Conservation (phyloP, 2,797 vertebrate genomes). For the Nothura maculosa region DNA sequence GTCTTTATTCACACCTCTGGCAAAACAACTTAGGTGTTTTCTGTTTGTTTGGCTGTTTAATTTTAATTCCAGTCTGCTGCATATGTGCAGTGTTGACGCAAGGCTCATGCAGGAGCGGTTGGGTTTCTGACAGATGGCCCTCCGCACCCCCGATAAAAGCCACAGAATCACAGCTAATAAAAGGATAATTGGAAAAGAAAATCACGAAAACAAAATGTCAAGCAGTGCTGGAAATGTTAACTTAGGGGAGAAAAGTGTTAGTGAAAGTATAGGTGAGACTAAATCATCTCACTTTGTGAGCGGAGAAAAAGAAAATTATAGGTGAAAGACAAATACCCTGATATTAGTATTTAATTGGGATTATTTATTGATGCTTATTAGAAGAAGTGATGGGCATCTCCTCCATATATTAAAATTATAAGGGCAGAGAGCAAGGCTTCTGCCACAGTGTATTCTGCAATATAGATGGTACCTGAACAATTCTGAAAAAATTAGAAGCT, state of each 20-base stretch:
- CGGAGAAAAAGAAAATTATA: slow-evolving; percentile 26
- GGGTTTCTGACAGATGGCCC: neutral
- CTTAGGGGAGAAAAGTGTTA: neutral
- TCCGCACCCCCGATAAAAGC: neutral
- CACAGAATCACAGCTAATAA: slow-evolving; percentile 32
- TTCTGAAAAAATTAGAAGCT: neutral
- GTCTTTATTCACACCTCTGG: neutral
- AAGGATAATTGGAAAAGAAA: slow-evolving; percentile 39
- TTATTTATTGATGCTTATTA: slow-evolving; percentile 26
- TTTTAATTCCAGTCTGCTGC: neutral
- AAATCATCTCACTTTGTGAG: neutral
- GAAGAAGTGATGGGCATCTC: neutral
- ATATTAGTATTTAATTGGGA: neutral
- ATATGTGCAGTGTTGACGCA: neutral
- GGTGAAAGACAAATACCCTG: neutral
- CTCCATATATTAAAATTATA: neutral
- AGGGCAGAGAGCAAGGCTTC: neutral
- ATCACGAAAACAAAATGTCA: slow-evolving; percentile 43
- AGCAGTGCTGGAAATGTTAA: slow-evolving; percentile 21
- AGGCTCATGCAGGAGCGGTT: neutral
- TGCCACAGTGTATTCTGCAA: neutral
- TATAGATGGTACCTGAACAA: rapidly evolving
- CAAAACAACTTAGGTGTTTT: neutral
- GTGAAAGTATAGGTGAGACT: neutral
- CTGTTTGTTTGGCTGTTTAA: neutral